Base-by-base conservation (phyloP, 2,113 vertebrate genomes). In the Eolophus roseicapilla region DNA sequence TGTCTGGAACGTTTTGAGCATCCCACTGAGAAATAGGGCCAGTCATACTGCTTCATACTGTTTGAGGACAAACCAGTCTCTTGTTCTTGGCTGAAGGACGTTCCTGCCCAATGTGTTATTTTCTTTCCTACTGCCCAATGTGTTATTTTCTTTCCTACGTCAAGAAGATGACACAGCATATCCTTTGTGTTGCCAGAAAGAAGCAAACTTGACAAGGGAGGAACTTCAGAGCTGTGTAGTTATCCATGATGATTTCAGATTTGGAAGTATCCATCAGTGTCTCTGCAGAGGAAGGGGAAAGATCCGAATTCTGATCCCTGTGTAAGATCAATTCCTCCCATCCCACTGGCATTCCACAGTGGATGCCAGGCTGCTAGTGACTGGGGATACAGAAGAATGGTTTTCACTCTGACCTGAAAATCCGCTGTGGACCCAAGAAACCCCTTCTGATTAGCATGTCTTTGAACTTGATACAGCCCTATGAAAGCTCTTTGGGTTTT, bases 281-380 rank as follows among this genome's bases (percentile, higher is more conserved):
- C 33, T 69, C 15, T 69, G 64, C 39, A 44, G 71, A 62, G 68
- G 65, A 57, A 39, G 62, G 11, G 73, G 49, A 20, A 17, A 39
- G 63, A 41, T 9, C 33, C 0, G 0, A 75, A 25, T 39, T 31
- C 46, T 1, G 3, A 1, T 46, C 18, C 18, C 29, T 23, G 37
- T 21, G 21, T 47, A 6, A 19, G 10, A 21, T 20, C 5, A 5
- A 13, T 23, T 31, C 4, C 64, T 93, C 12, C 39, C 44, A 41
- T 52, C 29, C 55, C 59, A 4, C 41, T 43, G 60, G 13, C 43
- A 14, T 37, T 39, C 50, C 13, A 17, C 52, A n/a, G 37, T 5
- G 27, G 44, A 3, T 73, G 11, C 62, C 71, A 59, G 84, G 50
- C 60, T 81, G 60, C 64, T 25, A 4, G 46, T 33, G 33, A 25